phyloP scores from a whole-genome alignment of 2,797 vertebrate genomes.

The Gymnopithys bicolor region DNA sequence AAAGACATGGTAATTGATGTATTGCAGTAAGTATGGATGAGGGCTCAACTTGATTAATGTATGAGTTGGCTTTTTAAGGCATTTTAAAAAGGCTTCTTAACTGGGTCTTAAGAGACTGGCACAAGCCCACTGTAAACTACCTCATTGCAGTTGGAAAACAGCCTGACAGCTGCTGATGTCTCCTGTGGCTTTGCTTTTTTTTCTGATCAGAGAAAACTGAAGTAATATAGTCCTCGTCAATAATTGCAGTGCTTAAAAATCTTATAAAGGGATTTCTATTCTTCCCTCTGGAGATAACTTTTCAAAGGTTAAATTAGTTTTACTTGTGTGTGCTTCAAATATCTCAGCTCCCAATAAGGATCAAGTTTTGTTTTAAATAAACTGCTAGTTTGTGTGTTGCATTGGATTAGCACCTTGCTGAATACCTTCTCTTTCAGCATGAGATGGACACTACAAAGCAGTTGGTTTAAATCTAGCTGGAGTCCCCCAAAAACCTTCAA shows the following conservation, averaged over 20 bases:
- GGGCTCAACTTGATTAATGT: slow-evolving; percentile 89
- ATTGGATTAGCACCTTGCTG: slow-evolving; percentile 53
- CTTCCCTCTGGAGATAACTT: slow-evolving; percentile 80
- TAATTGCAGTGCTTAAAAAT: slow-evolving; percentile 86
- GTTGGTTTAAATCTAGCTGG: neutral
- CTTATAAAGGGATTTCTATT: slow-evolving; percentile 82
- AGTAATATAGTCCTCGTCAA: slow-evolving; percentile 83
- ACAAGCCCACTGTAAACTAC: slow-evolving; percentile 80
- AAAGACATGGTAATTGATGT: slow-evolving; percentile 90
- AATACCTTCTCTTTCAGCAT: slow-evolving; percentile 6
- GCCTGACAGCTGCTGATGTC: slow-evolving; percentile 84
- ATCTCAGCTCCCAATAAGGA: slow-evolving; percentile 69
- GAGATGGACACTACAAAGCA: slow-evolving; percentile 14
- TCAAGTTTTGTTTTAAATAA: slow-evolving; percentile 79
- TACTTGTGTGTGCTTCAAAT: slow-evolving; percentile 80
- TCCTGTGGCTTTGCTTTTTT: slow-evolving; percentile 76
- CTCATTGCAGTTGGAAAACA: slow-evolving; percentile 82
- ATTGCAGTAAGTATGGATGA: slow-evolving; percentile 82
- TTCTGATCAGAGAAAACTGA: slow-evolving; percentile 82
- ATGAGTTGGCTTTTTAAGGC: slow-evolving; percentile 85
- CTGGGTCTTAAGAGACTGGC: slow-evolving; percentile 83
- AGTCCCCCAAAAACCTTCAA: neutral
- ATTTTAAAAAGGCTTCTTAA: slow-evolving; percentile 88
- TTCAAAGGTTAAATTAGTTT: slow-evolving; percentile 86
- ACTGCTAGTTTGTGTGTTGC: slow-evolving; percentile 72